phyloP scores from a whole-genome alignment of 2,797 vertebrate genomes.

The Brachymystax lenok region DNA sequence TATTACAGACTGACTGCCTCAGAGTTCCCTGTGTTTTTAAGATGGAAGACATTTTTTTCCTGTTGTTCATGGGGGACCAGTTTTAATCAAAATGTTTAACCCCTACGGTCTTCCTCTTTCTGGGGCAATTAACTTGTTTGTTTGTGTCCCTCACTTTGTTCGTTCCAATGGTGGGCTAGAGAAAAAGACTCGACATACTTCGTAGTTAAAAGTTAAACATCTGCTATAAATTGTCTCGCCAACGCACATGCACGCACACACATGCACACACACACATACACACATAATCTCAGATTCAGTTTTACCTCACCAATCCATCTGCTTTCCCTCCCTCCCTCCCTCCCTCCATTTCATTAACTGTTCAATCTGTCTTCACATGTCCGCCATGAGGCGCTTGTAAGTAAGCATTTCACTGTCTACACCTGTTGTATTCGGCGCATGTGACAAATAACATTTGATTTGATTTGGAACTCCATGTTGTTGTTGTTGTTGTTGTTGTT shows the following conservation, averaged over 20 bases:
- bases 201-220: not conserved
- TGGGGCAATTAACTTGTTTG: constrained; percentile 15
- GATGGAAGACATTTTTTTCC: constrained; percentile 8
- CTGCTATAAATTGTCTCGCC: not conserved
- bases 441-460: no score
- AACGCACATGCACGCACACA: not conserved
- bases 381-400: no score
- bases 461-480: no score
- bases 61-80: constrained; percentile 4
- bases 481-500: no score
- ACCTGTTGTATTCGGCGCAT: no score
- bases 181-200: not conserved
- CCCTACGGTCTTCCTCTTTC: not conserved
- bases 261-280: not conserved
- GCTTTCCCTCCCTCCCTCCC: no score
- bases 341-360: no score
- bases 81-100: constrained; percentile 3
- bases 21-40: not conserved
- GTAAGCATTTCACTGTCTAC: no score
- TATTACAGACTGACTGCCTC: constrained; percentile 1
- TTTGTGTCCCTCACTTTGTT: constrained; percentile 32
- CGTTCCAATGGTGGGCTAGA: constrained; percentile 17
- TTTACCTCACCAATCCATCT: not conserved
- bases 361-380: no score
- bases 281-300: not conserved